Base-by-base conservation (phyloP, 2,113 vertebrate genomes). In the Heterochromis multidens region DNA sequence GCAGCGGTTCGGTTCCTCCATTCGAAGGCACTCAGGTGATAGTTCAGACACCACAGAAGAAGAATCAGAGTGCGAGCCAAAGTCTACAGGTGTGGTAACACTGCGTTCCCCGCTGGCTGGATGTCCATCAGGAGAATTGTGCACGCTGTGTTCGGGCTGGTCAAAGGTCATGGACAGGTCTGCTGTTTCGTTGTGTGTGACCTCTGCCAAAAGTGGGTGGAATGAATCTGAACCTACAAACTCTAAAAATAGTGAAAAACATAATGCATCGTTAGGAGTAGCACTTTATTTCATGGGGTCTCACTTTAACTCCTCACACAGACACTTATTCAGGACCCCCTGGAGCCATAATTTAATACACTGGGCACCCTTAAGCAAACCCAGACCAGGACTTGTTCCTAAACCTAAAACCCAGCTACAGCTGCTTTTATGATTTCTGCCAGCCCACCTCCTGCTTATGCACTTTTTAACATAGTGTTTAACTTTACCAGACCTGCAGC, bases 211-310 rank as follows among this genome's bases (percentile, higher is more conserved):
- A 31, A 97, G 92, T 0, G 90, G 84, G 25, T 95, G 94, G 86
- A 97, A 97, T 14, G 95, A 96, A 23, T 96, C 95, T 46, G 96
- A 95, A 78, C 84, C 83, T 33, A 62, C 21, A 63, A 87, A 72
- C 33, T 79, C 49, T 61, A 25, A 65, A 43, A 46, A 83, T 14
- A 33, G 17, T 57, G 4, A 43, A 31, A 78, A 25, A 80, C 12
- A 12, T 21, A 70, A 23, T 29, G 37, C 12, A 4, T 46, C 9
- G 19, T 72, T 49, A 72, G 25, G 25, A 29, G 9, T 21, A 72
- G 67, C 40, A 29, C 10, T 17, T 49, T 7, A 49, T 72, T 25
- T 72, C 43, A 72, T 19, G 1, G 23, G 19, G 67, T 21, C 43
- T 19, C 9, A 49, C 40, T 21, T 72, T 49, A 49, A 72, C 63